These are phyloP conservation scores for Siphamia tubifer DNA, from an alignment of 2,113 vertebrate species.

Conservation along the genomic window DNA sequence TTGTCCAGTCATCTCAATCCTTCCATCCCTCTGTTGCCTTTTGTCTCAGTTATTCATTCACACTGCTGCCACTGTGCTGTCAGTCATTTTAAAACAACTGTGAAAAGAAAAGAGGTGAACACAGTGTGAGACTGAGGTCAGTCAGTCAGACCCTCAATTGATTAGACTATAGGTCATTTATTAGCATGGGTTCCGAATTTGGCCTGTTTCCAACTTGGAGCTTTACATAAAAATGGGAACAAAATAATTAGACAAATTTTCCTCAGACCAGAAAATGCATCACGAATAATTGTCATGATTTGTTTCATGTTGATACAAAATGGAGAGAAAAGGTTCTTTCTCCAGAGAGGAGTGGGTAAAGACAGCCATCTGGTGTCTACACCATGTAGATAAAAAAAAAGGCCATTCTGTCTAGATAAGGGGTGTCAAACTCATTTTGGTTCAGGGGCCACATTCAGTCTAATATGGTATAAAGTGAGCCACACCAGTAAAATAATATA, in stretches of 20 bases:
- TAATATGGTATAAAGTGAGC: too few relatives aligned
- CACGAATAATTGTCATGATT: conserved; percentile 13
- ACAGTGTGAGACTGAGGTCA: conserved; percentile 10
- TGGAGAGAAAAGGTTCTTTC: background rate
- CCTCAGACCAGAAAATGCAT: conserved; percentile 20
- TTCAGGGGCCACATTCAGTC: too few relatives aligned
- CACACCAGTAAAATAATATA: too few relatives aligned
- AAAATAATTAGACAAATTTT: conserved; percentile 49
- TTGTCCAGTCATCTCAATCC: background rate
- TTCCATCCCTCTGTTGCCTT: too few relatives aligned
- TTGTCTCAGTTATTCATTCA: too few relatives aligned
- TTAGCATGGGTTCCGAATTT: conserved; percentile 33
- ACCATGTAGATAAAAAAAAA: background rate
- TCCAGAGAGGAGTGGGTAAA: background rate
- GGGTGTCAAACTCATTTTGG: too few relatives aligned
- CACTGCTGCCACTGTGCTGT: too few relatives aligned
- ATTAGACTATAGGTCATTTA: conserved; percentile 33
- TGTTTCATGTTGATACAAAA: background rate
- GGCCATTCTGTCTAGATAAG: background rate
- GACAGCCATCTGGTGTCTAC: conserved; percentile 1
- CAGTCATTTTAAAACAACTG: background rate
- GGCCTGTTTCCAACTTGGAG: background rate
- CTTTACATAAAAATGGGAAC: conserved; percentile 31
- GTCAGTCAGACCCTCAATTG: background rate
- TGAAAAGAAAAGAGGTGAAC: background rate